phyloP scores from a whole-genome alignment of 2,113 vertebrate species.

The Erpornis zantholeuca region DNA sequence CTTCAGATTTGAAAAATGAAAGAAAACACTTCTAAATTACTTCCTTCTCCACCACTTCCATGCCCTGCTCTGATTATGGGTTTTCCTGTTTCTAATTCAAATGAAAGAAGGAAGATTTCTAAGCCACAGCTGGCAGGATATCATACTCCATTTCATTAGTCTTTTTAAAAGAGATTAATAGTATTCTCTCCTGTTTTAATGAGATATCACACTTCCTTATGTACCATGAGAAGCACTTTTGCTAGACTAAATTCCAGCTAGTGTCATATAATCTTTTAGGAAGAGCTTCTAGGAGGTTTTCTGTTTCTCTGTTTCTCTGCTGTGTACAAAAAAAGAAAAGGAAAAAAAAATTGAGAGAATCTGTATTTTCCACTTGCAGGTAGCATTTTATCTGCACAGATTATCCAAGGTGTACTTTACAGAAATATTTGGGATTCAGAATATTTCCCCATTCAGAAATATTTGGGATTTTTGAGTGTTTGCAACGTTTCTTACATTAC shows the following conservation, averaged over 20 bases:
- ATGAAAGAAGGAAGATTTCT: neutral
- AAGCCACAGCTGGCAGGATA: slow-evolving; percentile 25
- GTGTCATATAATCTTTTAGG: neutral
- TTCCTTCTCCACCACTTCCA: neutral
- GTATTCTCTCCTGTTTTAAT: neutral
- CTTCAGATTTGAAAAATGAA: neutral
- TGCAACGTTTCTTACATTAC: neutral
- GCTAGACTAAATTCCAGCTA: neutral
- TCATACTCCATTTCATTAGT: neutral
- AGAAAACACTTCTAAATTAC: neutral
- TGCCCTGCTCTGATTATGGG: neutral
- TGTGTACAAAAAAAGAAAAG: neutral
- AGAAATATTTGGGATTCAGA: neutral
- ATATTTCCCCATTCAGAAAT: neutral
- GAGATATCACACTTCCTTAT: neutral
- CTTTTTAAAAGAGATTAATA: slow-evolving; percentile 3
- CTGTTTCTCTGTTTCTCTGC: neutral
- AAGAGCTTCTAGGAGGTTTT: neutral
- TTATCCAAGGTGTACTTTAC: neutral
- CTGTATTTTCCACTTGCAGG: neutral
- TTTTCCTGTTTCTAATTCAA: neutral
- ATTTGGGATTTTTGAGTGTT: neutral
- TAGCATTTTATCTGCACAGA: neutral
- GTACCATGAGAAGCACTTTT: neutral
- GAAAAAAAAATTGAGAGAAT: neutral